Conservation (phyloP, 1,140 invertebrate species). For the Steinernema feltiae region DNA sequence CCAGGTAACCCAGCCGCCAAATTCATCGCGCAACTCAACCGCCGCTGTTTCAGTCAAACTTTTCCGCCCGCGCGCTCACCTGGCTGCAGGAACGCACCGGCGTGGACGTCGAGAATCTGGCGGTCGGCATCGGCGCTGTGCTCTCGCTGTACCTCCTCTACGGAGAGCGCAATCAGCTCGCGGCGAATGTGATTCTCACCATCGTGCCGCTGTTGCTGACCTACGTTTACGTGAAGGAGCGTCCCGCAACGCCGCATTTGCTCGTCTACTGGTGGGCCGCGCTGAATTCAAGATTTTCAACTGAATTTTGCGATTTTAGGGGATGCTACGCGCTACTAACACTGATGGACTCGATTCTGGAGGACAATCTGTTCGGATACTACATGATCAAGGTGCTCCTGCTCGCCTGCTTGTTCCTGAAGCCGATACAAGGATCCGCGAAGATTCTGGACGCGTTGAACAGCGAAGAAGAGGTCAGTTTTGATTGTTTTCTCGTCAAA, state of each 20-base stretch:
- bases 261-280: background rate
- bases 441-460: conserved; percentile 24
- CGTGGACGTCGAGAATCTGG: background rate
- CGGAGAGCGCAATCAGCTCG: background rate
- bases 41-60: background rate
- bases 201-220: background rate
- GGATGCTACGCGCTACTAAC: background rate
- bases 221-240: conserved; percentile 5
- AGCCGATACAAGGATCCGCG: conserved; percentile 28
- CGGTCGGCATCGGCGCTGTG: background rate
- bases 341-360: background rate
- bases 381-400: conserved; percentile 36
- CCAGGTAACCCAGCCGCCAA: background rate
- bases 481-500: too few relatives aligned
- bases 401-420: conserved; percentile 25
- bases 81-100: background rate
- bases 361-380: conserved; percentile 25
- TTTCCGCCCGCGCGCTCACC: background rate
- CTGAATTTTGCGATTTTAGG: background rate
- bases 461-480: conserved; percentile 6
- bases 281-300: background rate
- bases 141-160: background rate
- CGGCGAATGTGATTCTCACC: background rate
- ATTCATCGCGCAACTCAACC: background rate
- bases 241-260: conserved; percentile 14